Base-by-base conservation (phyloP, 1,140 invertebrate species). In the Drosophila mauritiana region DNA sequence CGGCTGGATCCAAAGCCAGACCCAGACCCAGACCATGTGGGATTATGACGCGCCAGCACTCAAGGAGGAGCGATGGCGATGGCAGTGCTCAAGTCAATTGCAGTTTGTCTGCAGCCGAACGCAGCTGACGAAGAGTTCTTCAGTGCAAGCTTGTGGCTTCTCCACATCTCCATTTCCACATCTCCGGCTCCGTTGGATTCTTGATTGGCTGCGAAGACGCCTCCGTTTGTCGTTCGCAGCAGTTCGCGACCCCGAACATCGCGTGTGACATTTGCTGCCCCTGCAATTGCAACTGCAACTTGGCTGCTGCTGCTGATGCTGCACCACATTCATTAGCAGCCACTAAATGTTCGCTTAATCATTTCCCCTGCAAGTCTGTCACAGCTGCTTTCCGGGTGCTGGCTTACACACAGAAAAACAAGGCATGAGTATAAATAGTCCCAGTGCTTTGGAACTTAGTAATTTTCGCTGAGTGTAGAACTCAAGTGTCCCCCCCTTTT, bases 301-400 rank as follows among this genome's bases (percentile, higher is more conserved):
- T 31, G 31, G 20, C 31, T 42, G 63, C 75, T 17, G 73, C 64
- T 46, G 51, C 39, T 62, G 57, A 56, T 65, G 63, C 65, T 88
- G 84, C 84, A 88, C 84, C 84, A 90, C 80, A 88, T 88, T 88
- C 84, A 88, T 88, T 88, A 88, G 84, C 84, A 88, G 84, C 76
- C 83, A 74, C 88, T 88, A 88, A 88, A 88, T 89, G 84, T 89
- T 89, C 84, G 61, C 64, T 88, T 84, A 78, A 89, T 88, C 84
- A 88, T 73, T 48, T 48, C 57, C 62, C 73, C 74, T 69, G 61
- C 40, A 57, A 53, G 17, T 73, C 39, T 69, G 78, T 80, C 65
- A 78, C 61, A 85, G 68, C 45, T 40, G 59, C 59, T 85, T 79
- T 73, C 73, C 72, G 73, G 68, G 62, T 72, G 55, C 31, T 12